Conservation (phyloP, 2,113 vertebrate species). For the Pseudorectes ferrugineus region DNA sequence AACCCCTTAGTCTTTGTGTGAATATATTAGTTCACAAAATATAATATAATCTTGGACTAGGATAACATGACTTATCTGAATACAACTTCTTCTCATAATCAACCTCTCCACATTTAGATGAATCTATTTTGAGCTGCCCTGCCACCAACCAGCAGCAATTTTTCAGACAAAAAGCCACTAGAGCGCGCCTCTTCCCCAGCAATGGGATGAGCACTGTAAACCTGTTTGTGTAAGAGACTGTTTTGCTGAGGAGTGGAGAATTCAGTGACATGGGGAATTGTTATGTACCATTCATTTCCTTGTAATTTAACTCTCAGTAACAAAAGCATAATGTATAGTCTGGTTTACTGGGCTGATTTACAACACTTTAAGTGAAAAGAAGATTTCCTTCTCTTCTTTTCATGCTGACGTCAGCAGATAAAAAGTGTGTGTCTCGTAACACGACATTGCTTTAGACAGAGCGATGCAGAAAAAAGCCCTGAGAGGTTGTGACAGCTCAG, state of each 20-base stretch:
- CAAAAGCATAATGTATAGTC: conserved; percentile 69
- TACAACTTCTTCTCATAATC: neutral
- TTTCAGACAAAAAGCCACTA: conserved; percentile 37
- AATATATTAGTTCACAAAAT: neutral
- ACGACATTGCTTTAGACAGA: neutral
- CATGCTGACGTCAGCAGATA: conserved; percentile 68
- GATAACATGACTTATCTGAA: neutral
- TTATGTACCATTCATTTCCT: conserved; percentile 71
- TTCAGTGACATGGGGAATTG: conserved; percentile 64
- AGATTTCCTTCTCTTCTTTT: conserved; percentile 52
- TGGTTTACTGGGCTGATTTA: conserved; percentile 72
- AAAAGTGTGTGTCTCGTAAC: conserved; percentile 1
- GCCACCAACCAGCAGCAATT: neutral
- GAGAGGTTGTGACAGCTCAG: neutral
- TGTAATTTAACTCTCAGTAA: conserved; percentile 73
- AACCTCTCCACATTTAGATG: neutral
- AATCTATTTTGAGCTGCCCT: neutral
- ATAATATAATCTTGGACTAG: neutral
- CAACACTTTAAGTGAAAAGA: conserved; percentile 61
- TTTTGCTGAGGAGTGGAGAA: conserved; percentile 41
- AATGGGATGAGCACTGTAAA: neutral
- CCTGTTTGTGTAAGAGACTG: neutral
- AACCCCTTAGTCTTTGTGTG: neutral
- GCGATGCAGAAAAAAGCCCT: neutral
- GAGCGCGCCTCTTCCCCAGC: conserved; percentile 59